Evolutionary conservation across 1,140 invertebrate species (phyloP).

Genomic region (Ostrea edulis): DNA sequence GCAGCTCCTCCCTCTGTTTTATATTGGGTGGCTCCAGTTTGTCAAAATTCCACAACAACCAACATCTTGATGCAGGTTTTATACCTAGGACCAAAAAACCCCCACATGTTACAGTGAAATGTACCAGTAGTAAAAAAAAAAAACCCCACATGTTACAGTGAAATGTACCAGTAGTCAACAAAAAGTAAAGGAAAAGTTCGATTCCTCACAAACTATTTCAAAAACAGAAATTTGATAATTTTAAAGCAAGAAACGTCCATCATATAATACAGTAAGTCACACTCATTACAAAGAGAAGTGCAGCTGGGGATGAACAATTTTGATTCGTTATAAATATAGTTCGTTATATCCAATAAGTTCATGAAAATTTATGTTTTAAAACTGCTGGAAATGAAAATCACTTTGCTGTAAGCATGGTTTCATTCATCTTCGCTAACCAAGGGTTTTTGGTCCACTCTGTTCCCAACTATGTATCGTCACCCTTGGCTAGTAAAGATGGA

Average conservation of each 20-base stretch:
- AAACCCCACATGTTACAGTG: background rate
- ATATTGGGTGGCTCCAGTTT: constrained; percentile 76
- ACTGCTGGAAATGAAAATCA: no score
- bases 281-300: background rate
- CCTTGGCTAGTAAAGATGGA: no score
- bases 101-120: background rate
- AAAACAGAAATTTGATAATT: no score
- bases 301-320: no score
- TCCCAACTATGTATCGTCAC: no score
- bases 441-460: no score
- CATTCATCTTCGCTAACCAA: no score
- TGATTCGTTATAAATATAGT: no score
- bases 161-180: background rate
- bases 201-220: background rate
- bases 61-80: constrained; percentile 71
- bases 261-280: background rate
- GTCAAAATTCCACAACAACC: constrained; percentile 73
- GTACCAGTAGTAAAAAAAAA: no score
- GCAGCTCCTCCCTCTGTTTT: constrained; percentile 73
- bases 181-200: background rate
- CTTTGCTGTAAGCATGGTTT: no score
- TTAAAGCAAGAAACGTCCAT: background rate
- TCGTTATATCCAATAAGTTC: no score
- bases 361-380: no score
- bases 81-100: constrained; percentile 64